These are phyloP conservation scores for Eulimnadia texana DNA, from an alignment of 1,140 invertebrate species.

Conservation along the genomic window DNA sequence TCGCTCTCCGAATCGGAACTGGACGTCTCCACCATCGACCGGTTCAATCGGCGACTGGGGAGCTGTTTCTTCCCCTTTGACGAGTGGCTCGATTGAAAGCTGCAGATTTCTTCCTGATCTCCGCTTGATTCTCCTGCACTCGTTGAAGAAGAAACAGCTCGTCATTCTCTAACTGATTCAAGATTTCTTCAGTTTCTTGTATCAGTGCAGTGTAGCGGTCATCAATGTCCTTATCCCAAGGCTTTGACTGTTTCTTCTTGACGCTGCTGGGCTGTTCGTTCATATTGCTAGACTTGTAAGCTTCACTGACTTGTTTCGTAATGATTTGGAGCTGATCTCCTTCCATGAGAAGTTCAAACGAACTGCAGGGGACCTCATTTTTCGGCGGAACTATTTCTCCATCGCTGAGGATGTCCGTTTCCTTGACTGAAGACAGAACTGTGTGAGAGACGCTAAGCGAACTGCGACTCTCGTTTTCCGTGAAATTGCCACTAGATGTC, in stretches of 20 bases:
- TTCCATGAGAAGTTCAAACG: conserved; percentile 5
- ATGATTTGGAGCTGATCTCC: neutral
- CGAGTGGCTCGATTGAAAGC: neutral
- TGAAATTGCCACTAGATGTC: neutral
- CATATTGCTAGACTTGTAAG: neutral
- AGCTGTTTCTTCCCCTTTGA: neutral
- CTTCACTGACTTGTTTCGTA: neutral
- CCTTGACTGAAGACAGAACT: neutral
- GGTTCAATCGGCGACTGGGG: neutral
- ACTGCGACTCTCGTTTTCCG: neutral
- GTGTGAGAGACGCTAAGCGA: neutral
- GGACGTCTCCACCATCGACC: neutral
- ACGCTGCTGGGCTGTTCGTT: neutral
- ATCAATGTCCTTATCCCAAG: neutral
- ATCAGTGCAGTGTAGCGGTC: conserved; percentile 11
- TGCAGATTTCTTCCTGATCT: neutral
- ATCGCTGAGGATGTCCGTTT: conserved; percentile 12
- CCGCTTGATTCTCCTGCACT: neutral
- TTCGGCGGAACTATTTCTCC: too few species aligned
- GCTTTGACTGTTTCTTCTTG: neutral
- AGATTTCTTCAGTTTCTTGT: conserved; percentile 10
- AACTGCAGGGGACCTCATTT: conserved; percentile 4
- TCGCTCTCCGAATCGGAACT: neutral
- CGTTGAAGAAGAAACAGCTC: conserved; percentile 3
- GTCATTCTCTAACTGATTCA: conserved; percentile 10